Base-by-base conservation (phyloP, 2,888 invertebrate genomes). In the Ichneumoninae sp. region DNA sequence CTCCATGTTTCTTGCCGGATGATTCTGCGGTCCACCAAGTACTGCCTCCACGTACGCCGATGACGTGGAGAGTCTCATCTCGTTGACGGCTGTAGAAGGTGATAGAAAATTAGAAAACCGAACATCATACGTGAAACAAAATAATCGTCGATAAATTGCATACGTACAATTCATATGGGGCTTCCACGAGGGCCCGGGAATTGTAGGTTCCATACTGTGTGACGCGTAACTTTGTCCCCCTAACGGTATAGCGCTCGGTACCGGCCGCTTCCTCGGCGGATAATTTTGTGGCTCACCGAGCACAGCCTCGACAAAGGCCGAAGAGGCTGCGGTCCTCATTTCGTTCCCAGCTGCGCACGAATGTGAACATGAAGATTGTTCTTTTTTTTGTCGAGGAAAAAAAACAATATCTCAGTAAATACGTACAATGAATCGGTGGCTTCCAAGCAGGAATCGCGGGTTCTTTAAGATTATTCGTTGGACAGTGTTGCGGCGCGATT, bases 21-120 rank as follows among this genome's bases (percentile, higher is more conserved):
- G 85, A 79, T 82, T 85, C 60, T 85, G 82, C 16, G 85, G 78
- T 30, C 85, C 85, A 3, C 81, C 82, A 10, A 85, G 75, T 22
- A 85, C 85, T 3, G 85, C 85, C n/a, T 85, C 85, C 75, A 85
- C 85, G 75, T 85, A 85, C 30, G 85, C 85, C 44, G 85, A 85
- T 2, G 85, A 79, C 44, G 85, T 66, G 16, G 85, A 82, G 1
- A 85, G 57, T 19, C 82, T 75, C 85, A 85, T 85, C 63, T 85
- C 85, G 70, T 85, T 85, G 3, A 85, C 66, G n/a, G 78, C 85
- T 85, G 40, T 3, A 16, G 10, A 26, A 26, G 1, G 33, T 65
- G 6, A 6, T 0, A 22, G 8, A 13, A 22, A 69, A 44, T 33
- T 44, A 40, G 8, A 10, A 36, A 63, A 63, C 6, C 16, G 63